Conservation (phyloP, 2,113 vertebrate genomes). For the Pycnonotus jocosus region DNA sequence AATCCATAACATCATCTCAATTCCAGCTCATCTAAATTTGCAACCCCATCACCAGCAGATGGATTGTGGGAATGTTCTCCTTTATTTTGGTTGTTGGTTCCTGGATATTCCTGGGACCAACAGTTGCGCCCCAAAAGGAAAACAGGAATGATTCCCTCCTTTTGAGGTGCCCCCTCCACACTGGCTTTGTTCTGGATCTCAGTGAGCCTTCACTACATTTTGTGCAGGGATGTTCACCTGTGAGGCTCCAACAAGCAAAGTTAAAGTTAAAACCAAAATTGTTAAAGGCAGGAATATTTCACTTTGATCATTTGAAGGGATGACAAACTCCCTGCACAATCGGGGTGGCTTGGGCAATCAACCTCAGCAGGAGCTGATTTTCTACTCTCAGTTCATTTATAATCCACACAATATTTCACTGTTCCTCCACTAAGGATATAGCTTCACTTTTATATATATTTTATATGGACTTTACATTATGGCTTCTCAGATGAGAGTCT, state of each 20-base stretch:
- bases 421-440: background rate
- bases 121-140: background rate
- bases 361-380: conserved; percentile 13
- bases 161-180: background rate
- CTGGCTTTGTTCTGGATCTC: background rate
- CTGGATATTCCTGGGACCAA: background rate
- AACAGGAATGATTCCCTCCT: background rate
- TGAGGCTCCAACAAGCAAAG: background rate
- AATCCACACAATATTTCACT: conserved; percentile 11
- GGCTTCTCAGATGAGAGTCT: background rate
- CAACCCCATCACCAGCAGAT: background rate
- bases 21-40: background rate
- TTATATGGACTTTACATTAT: conserved; percentile 1
- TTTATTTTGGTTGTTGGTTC: background rate
- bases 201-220: background rate
- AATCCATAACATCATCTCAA: background rate
- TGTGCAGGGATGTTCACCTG: background rate
- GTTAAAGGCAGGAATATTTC: background rate
- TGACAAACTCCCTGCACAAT: background rate
- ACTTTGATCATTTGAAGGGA: background rate
- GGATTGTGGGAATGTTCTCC: background rate
- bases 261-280: background rate
- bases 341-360: background rate
- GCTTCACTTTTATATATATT: background rate
- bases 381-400: background rate